These are phyloP conservation scores for Chamaetylas fuelleborni DNA, from an alignment of 2,113 vertebrate genomes.

Conservation along the genomic window DNA sequence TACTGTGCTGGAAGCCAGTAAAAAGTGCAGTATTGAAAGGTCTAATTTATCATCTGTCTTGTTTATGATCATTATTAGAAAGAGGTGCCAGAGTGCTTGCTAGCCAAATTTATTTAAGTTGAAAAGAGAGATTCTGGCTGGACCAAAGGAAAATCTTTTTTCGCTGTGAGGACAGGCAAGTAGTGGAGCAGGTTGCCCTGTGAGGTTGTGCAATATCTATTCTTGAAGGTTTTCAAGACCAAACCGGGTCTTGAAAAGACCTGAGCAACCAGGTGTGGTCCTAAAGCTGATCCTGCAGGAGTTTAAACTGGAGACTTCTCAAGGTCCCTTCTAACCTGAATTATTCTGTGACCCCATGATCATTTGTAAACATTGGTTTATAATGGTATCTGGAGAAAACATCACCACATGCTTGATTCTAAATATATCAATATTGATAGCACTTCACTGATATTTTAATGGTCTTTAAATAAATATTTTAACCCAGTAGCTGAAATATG, in stretches of 20 bases:
- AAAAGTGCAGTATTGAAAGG: background rate
- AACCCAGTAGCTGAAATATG: background rate
- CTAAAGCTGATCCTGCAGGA: background rate
- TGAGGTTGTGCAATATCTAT: background rate
- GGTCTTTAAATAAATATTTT: background rate
- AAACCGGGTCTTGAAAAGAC: background rate
- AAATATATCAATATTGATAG: background rate
- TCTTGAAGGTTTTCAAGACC: background rate
- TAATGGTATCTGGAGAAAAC: background rate
- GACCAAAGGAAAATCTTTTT: background rate
- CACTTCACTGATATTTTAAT: background rate
- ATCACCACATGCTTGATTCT: background rate
- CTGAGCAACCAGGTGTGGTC: background rate
- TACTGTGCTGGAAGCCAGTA: background rate
- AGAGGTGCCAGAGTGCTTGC: background rate
- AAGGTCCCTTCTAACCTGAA: background rate
- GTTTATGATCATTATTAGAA: background rate
- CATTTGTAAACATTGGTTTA: background rate
- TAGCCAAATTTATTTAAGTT: background rate
- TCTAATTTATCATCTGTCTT: background rate
- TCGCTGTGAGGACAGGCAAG: background rate
- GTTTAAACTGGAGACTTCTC: background rate
- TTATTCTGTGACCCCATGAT: background rate
- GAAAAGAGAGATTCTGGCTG: background rate
- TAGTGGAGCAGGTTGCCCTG: background rate